Evolutionary conservation across 2,888 invertebrate species (phyloP), one percentile per base, ranked within the genome.

Genomic region (Phaonia tiefii): DNA sequence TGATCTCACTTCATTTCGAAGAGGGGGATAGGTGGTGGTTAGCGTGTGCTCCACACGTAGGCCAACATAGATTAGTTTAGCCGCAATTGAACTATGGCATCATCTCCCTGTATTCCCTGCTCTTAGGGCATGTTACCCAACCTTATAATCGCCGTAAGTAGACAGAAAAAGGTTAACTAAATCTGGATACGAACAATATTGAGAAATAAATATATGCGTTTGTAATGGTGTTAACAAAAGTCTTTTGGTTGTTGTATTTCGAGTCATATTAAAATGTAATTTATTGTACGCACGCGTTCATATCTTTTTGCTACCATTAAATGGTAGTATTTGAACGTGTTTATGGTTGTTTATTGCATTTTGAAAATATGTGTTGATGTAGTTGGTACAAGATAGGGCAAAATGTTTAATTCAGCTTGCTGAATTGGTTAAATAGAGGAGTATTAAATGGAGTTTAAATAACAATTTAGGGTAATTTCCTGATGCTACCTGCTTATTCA

Each of bases 201-300:
- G 11, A 22, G 39, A 63, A 22, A 5, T 42, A n/a, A n/a, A 22
- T 22, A 42, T 54, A 8, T 54, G 15, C 17, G n/a, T 20, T 42
- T 44, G 42, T 25, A 63, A 25, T 76, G 70, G 70, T 60, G 70
- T 75, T 76, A 75, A 74, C 54, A 39, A 20, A 25, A 51, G 22
- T 67, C 37, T 72, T 76, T 20, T 51, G 63, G 42, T 69, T 75
- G 60, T 56, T 73, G 69, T 79, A 37, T 13, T 66, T 70, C 42
- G 54, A 69, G 37, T 69, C 51, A 70, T 42, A 54, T n/a, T 70
- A 42, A 37, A 70, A 70, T 44, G 75, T 80, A 75, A 75, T 80
- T 83, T 80, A 79, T 83, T 73, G 58, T 80, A 81, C 78, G 81
- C 78, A 81, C 81, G 81, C 81, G 80, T 81, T 81, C 15, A 75